Evolutionary conservation across 2,797 vertebrate genomes (phyloP).

Genomic region (Sitta carolinensis): DNA sequence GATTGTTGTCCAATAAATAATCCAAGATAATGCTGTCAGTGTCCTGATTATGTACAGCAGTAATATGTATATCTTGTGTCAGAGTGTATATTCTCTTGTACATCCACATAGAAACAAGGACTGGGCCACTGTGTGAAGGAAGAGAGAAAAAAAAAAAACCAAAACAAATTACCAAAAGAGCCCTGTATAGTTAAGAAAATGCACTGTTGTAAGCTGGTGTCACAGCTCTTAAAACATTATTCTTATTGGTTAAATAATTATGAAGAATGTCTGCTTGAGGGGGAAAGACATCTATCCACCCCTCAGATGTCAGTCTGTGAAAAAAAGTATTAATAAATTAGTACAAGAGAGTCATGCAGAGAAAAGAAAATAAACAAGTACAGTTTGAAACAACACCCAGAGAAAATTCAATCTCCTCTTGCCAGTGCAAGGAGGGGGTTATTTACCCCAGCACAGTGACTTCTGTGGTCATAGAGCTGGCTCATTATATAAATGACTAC

Average conservation of each 20-base stretch:
- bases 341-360: background rate
- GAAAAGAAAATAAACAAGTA: background rate
- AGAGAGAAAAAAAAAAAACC: background rate
- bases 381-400: background rate
- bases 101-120: background rate
- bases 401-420: background rate
- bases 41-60: background rate
- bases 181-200: background rate
- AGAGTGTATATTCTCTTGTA: background rate
- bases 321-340: background rate
- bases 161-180: background rate
- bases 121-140: background rate
- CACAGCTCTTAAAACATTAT: background rate
- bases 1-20: background rate
- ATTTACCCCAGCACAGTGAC: background rate
- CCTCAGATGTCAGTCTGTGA: background rate
- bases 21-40: background rate
- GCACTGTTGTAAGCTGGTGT: background rate
- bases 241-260: slow-evolving; percentile 33
- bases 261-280: background rate
- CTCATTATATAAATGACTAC: background rate
- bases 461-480: background rate
- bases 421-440: background rate
- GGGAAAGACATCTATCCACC: background rate
- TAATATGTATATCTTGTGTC: background rate